Base-by-base conservation (phyloP, 1,140 invertebrate genomes). In the Micrasema longulum region DNA sequence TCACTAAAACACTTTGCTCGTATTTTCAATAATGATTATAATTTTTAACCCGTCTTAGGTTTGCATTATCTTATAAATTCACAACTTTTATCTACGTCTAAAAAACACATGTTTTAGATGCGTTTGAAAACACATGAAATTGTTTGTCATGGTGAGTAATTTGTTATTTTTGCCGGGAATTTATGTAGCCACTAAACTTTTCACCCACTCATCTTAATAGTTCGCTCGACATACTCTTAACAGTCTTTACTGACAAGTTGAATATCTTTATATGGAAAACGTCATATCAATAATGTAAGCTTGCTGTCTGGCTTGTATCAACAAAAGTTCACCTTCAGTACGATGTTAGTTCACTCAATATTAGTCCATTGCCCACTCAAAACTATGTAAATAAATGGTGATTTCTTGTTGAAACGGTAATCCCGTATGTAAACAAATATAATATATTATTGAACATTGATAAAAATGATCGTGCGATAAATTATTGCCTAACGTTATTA, bases 191-290 rank as follows among this genome's bases (percentile, higher is more conserved):
- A 45, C n/a, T 45, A 45, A 45, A n/a, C 18, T 45, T 16, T 45
- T 0, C n/a, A 14, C n/a, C 3, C 18, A 45, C 1, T n/a, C n/a
- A n/a, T n/a, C n/a, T n/a, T n/a, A n/a, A n/a, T n/a, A n/a, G n/a
- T n/a, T n/a, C n/a, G n/a, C n/a, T n/a, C n/a, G n/a, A n/a, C n/a
- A n/a, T n/a, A n/a, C 1, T 12, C 0, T 16, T 14, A 43, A 14
- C 41, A 6, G 9, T 16, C 16, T n/a, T 3, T 3, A 50, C 14
- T 22, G 48, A 50, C 18, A 18, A 50, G 48, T 50, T 50, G 48
- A 50, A 50, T 50, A 1, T 50, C 48, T 50, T 50, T 50, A 50
- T 50, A 50, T 50, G 48, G 48, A 22, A 18, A 50, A 50, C 22
- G 18, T 50, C 48, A 50, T 18, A 50, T 50, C 48, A 50, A 50